A percentile compares a stretch with the other conserved stretches of the same genome.
phyloP scores from a whole-genome alignment of 2,113 vertebrate species.

The Brachypteracias leptosomus region DNA sequence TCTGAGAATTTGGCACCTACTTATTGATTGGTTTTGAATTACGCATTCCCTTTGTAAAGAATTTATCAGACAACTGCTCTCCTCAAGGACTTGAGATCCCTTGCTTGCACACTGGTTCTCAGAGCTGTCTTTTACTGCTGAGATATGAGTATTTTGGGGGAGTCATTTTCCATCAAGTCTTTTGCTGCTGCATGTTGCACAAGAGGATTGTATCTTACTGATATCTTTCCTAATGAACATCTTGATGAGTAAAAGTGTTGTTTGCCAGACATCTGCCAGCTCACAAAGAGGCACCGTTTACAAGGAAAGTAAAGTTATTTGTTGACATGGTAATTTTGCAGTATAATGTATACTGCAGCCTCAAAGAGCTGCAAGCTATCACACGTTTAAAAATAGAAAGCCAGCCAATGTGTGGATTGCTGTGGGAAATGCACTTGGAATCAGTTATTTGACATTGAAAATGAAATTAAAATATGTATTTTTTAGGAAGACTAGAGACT shows the following conservation, averaged over 20 bases:
- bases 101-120: neutral
- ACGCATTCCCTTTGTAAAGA: fast-evolving
- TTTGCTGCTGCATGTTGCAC: neutral
- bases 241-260: neutral
- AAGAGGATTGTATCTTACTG: neutral
- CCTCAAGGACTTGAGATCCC: neutral
- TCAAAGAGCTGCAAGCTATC: neutral
- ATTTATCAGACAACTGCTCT: neutral
- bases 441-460: conserved; percentile 35
- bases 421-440: conserved; percentile 25
- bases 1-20: neutral
- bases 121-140: conserved; percentile 8
- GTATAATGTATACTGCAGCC: conserved; percentile 10
- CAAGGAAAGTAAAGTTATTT: conserved; percentile 43
- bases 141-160: conserved; percentile 30
- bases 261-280: conserved; percentile 34
- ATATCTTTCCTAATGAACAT: conserved; percentile 8
- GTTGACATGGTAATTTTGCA: conserved; percentile 49
- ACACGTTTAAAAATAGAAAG: neutral
- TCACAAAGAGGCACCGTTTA: conserved; percentile 37
- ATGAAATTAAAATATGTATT: neutral
- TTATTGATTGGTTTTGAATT: neutral
- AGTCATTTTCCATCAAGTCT: conserved; percentile 42
- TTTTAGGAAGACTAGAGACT: neutral
- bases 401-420: neutral